Evolutionary conservation across 1,140 invertebrate genomes (phyloP).

Genomic region (Yoshiicerus persimilis): DNA sequence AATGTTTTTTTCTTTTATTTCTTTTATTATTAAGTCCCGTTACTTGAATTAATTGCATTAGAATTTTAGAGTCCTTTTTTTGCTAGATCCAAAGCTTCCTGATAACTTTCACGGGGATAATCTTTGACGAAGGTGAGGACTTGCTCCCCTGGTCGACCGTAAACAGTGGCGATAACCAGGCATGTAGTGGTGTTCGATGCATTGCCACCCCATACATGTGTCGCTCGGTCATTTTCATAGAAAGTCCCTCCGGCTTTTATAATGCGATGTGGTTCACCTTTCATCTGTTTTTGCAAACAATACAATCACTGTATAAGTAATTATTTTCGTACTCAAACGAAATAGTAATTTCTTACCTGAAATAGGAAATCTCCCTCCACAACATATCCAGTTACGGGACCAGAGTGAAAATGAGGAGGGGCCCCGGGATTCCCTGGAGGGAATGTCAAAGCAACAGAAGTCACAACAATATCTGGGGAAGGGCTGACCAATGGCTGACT

Average conservation of each 20-base stretch:
- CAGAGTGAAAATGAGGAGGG: not conserved
- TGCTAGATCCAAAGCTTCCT: not conserved
- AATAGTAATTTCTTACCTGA: not conserved
- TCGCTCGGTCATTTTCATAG: not conserved
- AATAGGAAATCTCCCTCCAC: constrained; percentile 3
- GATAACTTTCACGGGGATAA: not conserved
- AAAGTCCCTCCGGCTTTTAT: not conserved
- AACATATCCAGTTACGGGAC: not conserved
- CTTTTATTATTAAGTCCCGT: too few relatives aligned
- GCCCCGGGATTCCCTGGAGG: not conserved
- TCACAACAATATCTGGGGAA: not conserved
- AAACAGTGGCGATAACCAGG: not conserved
- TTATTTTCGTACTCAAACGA: too few relatives aligned
- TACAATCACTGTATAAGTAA: too few relatives aligned
- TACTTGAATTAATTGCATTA: too few relatives aligned
- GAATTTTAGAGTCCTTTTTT: too few relatives aligned
- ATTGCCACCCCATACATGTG: not conserved
- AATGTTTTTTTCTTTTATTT: too few relatives aligned
- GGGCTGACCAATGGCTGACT: not conserved
- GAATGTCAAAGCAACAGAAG: not conserved
- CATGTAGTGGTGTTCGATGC: not conserved
- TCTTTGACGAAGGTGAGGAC: not conserved
- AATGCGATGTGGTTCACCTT: not conserved
- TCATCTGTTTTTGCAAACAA: constrained; percentile 7
- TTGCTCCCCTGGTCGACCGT: not conserved